These are phyloP conservation scores for Falco peregrinus DNA, from an alignment of 2,797 vertebrate genomes.

Conservation along the genomic window DNA sequence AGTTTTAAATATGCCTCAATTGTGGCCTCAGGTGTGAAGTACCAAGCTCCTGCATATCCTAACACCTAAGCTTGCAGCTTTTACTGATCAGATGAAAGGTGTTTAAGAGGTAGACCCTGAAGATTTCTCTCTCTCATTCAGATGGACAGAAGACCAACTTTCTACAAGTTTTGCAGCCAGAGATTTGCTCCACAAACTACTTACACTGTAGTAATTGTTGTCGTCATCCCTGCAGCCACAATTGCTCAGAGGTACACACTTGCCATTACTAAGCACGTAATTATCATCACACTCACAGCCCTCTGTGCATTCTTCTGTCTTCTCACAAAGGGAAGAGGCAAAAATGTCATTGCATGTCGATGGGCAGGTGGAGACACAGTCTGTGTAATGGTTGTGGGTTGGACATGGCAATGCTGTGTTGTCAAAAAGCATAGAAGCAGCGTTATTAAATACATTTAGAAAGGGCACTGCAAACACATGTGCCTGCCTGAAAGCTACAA, in stretches of 20 bases:
- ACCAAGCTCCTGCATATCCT: neutral
- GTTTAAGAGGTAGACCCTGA: neutral
- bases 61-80: neutral
- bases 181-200: slow-evolving; percentile 16
- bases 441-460: neutral
- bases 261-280: slow-evolving; percentile 73
- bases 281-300: slow-evolving; percentile 84
- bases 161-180: neutral
- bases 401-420: slow-evolving; percentile 79
- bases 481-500: neutral
- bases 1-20: neutral
- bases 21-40: neutral
- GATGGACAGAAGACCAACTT: neutral
- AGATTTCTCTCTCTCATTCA: neutral
- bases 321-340: slow-evolving; percentile 75
- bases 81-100: neutral
- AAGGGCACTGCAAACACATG: neutral
- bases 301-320: slow-evolving; percentile 68
- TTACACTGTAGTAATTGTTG: slow-evolving; percentile 79
- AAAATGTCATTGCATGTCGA: slow-evolving; percentile 81
- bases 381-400: slow-evolving; percentile 77
- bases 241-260: slow-evolving; percentile 79
- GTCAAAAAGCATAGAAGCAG: neutral
- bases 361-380: slow-evolving; percentile 79
- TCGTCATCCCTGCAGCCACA: slow-evolving; percentile 83